Conservation (phyloP, 1,140 invertebrate genomes). For the Scaptomyza montana region DNA sequence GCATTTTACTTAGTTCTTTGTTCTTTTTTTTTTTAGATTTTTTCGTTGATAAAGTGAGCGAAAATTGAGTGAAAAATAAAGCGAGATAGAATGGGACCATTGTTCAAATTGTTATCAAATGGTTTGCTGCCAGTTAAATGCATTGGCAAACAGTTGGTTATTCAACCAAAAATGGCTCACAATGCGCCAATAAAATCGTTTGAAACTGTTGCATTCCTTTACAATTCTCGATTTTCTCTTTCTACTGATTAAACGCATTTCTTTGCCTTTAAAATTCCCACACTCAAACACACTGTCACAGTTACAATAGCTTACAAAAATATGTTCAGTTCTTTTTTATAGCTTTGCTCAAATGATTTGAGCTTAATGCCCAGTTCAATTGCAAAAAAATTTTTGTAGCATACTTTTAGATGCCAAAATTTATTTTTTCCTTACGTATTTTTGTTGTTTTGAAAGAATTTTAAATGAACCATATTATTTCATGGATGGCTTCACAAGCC, state of each 20-base stretch:
- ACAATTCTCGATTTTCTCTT: neutral
- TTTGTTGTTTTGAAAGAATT: neutral
- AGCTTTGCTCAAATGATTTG: neutral
- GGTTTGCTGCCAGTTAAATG: conserved; percentile 58
- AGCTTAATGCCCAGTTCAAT: neutral
- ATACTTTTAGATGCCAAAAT: neutral
- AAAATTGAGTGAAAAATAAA: conserved; percentile 41
- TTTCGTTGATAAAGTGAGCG: conserved; percentile 7
- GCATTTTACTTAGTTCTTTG: neutral
- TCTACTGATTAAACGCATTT: neutral
- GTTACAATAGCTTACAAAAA: neutral
- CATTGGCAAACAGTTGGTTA: conserved; percentile 74
- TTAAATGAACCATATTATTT: neutral
- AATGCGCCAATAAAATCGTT: conserved; percentile 52
- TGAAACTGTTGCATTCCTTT: conserved; percentile 54
- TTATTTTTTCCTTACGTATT: too few relatives aligned
- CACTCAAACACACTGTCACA: too few relatives aligned
- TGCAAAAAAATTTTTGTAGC: neutral
- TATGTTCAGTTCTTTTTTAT: neutral
- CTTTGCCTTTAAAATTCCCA: conserved; percentile 2
- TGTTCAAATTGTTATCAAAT: conserved; percentile 55
- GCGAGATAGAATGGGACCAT: conserved; percentile 42
- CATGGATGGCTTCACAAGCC: neutral
- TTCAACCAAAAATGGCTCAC: conserved; percentile 46
- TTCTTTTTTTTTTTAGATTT: neutral